These are phyloP conservation scores for Gobio occitaniae DNA, from an alignment of 2,797 vertebrate species.

Conservation along the genomic window DNA sequence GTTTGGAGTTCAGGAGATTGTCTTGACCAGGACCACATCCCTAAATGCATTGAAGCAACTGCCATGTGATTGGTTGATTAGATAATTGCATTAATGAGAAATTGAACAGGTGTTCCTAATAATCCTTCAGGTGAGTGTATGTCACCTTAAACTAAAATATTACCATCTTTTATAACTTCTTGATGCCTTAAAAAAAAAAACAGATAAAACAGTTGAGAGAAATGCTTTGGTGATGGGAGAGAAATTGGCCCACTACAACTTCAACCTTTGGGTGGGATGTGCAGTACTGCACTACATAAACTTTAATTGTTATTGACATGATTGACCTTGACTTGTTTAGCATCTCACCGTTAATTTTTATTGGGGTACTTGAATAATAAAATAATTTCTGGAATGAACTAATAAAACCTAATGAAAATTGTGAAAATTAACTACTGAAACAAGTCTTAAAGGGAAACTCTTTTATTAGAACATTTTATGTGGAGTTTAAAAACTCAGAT, in stretches of 20 bases:
- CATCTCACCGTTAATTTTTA: not conserved
- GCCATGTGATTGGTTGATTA: no score
- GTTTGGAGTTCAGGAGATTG: no score
- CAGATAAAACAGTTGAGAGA: not conserved
- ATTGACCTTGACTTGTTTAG: slow-evolving; percentile 5
- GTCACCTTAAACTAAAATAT: no score
- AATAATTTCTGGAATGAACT: not conserved
- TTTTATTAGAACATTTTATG: not conserved
- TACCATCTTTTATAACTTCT: not conserved
- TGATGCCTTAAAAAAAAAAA: not conserved
- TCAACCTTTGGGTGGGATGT: not conserved
- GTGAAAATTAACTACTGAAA: not conserved
- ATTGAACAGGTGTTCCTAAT: no score
- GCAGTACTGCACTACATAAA: not conserved
- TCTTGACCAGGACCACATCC: no score
- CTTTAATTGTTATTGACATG: not conserved
- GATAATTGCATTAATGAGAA: no score
- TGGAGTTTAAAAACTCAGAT: not conserved
- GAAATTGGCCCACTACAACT: not conserved
- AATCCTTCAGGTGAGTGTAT: no score
- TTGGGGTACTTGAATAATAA: slow-evolving; percentile 2
- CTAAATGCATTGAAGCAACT: no score
- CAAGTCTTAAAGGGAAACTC: not conserved
- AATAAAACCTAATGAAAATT: not conserved
- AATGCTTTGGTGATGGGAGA: not conserved